These are phyloP conservation scores for Presbytis comata DNA, from an alignment of 2,797 vertebrate genomes.

Conservation along the genomic window DNA sequence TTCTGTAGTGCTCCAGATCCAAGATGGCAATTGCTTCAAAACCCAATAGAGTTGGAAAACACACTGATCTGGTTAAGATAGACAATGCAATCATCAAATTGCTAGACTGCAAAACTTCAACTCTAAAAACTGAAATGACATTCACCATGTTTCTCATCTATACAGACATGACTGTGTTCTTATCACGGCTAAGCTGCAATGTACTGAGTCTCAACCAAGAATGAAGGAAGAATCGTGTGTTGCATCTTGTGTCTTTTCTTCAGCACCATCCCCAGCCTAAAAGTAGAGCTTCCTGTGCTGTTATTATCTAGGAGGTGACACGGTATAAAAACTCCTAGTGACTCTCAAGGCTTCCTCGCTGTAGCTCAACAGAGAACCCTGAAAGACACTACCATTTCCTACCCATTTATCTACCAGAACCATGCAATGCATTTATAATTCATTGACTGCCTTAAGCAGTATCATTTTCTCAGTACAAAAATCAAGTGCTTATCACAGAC, in stretches of 20 bases:
- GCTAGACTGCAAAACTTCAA: background rate
- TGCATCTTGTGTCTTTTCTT: background rate
- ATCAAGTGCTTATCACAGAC: background rate
- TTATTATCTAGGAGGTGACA: background rate
- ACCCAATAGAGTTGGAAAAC: background rate
- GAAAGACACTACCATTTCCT: background rate
- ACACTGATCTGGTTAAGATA: background rate
- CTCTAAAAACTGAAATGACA: background rate
- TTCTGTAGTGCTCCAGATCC: accelerated
- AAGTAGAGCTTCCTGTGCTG: background rate
- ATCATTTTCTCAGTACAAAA: background rate
- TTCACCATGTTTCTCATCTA: background rate
- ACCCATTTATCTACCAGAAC: background rate
- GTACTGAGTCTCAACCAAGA: background rate
- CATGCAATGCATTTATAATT: background rate
- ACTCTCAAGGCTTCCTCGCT: background rate
- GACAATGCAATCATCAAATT: background rate
- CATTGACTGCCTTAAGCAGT: background rate
- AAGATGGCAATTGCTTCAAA: conserved; percentile 4
- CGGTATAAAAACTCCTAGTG: background rate
- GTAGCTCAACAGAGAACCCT: background rate
- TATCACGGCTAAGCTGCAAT: background rate
- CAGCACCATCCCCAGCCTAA: background rate
- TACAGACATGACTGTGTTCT: background rate
- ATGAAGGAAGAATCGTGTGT: background rate